Evolutionary conservation across 2,888 invertebrate genomes (phyloP).

Genomic region (Pseudoips prasinana): DNA sequence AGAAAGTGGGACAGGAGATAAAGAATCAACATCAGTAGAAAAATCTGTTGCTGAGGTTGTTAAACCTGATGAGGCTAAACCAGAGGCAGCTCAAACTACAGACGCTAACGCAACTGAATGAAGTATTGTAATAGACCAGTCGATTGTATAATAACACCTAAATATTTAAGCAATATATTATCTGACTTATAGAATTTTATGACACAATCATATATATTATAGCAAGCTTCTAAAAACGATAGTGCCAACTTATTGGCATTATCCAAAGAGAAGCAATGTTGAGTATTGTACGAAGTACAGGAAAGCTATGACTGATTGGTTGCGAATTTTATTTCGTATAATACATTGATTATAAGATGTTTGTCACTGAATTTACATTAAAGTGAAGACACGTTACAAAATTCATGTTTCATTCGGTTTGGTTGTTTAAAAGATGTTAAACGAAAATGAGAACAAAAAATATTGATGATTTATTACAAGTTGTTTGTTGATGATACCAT

Average conservation of each 20-base stretch:
- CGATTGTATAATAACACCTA: conserved; percentile 18
- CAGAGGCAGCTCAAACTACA: conserved; percentile 13
- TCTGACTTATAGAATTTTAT: conserved; percentile 17
- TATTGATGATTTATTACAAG: too few relatives aligned
- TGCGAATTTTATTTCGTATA: conserved; percentile 13
- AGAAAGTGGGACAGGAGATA: conserved; percentile 4
- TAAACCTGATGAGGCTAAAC: conserved; percentile 14
- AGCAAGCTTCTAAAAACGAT: conserved; percentile 9
- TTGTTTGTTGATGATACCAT: too few relatives aligned
- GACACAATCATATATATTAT: conserved; percentile 8
- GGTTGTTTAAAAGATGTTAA: too few relatives aligned
- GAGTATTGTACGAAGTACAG: conserved; percentile 23
- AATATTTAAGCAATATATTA: conserved; percentile 10
- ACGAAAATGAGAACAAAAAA: too few relatives aligned
- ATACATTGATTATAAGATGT: conserved; percentile 12
- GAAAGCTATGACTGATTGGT: conserved; percentile 5
- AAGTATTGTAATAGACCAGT: conserved; percentile 10
- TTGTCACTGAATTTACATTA: neutral
- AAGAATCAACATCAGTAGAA: conserved; percentile 4
- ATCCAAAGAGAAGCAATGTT: conserved; percentile 10
- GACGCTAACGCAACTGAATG: conserved; percentile 19
- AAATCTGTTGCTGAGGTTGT: conserved; percentile 2
- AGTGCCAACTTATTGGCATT: conserved; percentile 12
- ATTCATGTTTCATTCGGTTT: too few relatives aligned
- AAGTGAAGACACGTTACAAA: too few relatives aligned